phyloP scores from a whole-genome alignment of 1,140 invertebrate genomes.

The Rhagoletis zephyria region DNA sequence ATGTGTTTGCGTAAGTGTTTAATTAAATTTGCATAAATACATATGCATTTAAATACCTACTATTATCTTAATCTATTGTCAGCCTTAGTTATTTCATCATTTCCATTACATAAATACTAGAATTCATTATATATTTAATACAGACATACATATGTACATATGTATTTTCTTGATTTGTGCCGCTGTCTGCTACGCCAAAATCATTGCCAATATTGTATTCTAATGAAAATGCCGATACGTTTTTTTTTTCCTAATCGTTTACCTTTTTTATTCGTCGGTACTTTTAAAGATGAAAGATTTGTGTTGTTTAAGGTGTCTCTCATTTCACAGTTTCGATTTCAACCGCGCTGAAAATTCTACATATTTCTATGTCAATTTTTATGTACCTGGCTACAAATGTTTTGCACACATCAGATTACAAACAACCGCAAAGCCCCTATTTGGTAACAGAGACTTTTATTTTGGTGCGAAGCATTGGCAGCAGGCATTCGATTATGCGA shows the following conservation, averaged over 20 bases:
- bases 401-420: background rate
- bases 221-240: background rate
- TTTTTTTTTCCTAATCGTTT: slow-evolving; percentile 13
- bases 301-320: background rate
- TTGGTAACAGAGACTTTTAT: background rate
- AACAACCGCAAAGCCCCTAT: slow-evolving; percentile 11
- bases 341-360: background rate
- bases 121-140: background rate
- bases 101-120: background rate
- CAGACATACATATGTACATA: background rate
- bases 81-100: background rate
- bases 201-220: slow-evolving; percentile 4
- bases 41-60: background rate
- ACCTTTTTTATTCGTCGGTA: slow-evolving; percentile 11
- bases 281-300: slow-evolving; percentile 9
- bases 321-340: background rate
- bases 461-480: slow-evolving; percentile 26
- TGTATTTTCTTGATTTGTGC: background rate
- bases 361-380: background rate
- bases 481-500: background rate
- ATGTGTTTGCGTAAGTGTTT: no score
- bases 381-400: no score
- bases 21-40: background rate
- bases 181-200: background rate
- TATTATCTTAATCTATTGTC: background rate